A percentile compares a stretch with the other conserved stretches of the same genome.
These are phyloP conservation scores for Sebastolobus alascanus DNA, from an alignment of 2,797 vertebrate genomes.

Conservation along the genomic window DNA sequence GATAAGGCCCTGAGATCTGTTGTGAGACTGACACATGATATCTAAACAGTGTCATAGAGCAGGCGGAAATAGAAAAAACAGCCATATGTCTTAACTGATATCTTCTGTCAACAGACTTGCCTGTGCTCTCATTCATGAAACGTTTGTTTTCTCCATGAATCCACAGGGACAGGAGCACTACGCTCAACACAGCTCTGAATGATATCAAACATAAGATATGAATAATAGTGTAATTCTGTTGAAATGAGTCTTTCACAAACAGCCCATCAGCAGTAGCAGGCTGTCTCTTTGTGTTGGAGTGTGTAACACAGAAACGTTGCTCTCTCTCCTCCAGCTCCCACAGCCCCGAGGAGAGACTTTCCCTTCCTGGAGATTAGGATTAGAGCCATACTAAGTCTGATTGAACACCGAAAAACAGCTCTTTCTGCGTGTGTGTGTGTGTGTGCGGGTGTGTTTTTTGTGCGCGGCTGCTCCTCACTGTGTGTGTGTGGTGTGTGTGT, in stretches of 20 bases:
- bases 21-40: not conserved
- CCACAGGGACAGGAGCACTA: slow-evolving; percentile 17
- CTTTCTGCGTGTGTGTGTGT: slow-evolving; percentile 34
- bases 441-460: slow-evolving; percentile 27
- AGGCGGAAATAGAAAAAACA: not conserved
- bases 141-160: slow-evolving; percentile 16
- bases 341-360: slow-evolving; percentile 69
- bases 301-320: slow-evolving; percentile 55
- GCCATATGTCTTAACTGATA: not conserved
- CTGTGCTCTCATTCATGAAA: slow-evolving; percentile 18
- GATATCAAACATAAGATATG: slow-evolving; percentile 41
- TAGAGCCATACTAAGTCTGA: slow-evolving; percentile 78
- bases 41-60: not conserved
- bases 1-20: not conserved
- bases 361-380: slow-evolving; percentile 78
- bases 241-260: slow-evolving; percentile 51
- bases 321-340: slow-evolving; percentile 52
- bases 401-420: slow-evolving; percentile 70
- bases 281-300: slow-evolving; percentile 64
- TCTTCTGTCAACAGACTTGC: not conserved
- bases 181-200: slow-evolving; percentile 24
- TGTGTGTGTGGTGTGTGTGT: slow-evolving; percentile 1
- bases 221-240: slow-evolving; percentile 49
- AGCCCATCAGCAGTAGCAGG: slow-evolving; percentile 46
- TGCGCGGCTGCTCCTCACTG: not conserved